These are phyloP conservation scores for Pseudoips prasinana DNA, from an alignment of 2,888 invertebrate species.

Conservation along the genomic window DNA sequence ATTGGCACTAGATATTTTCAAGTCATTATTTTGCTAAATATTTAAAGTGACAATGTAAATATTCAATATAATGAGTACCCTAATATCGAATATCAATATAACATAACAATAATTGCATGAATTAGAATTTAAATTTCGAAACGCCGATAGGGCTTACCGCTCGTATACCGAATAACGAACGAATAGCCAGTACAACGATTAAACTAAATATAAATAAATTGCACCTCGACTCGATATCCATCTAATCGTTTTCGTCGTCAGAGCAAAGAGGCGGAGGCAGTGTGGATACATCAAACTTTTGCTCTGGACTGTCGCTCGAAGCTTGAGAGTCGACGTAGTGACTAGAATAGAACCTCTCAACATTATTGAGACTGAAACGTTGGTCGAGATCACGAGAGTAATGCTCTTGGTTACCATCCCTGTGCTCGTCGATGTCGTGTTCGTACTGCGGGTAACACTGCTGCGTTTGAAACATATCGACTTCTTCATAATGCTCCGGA, in stretches of 20 bases:
- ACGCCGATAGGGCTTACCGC: conserved; percentile 40
- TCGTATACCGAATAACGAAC: conserved; percentile 44
- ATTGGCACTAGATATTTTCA: conserved; percentile 62
- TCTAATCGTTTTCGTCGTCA: conserved; percentile 86
- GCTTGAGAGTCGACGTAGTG: conserved; percentile 83
- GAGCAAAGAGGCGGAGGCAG: conserved; percentile 90
- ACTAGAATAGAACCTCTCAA: conserved; percentile 75
- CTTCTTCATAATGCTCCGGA: conserved; percentile 71
- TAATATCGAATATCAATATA: conserved; percentile 56
- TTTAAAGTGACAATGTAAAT: conserved; percentile 63
- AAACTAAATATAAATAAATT: conserved; percentile 37
- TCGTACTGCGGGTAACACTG: conserved; percentile 75
- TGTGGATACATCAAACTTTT: conserved; percentile 87
- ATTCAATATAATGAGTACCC: conserved; percentile 62
- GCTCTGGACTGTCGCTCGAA: conserved; percentile 85
- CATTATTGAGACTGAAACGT: conserved; percentile 75
- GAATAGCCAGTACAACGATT: conserved; percentile 44
- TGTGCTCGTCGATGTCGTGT: conserved; percentile 46
- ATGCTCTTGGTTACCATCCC: conserved; percentile 47
- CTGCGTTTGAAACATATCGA: conserved; percentile 72
- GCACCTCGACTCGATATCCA: conserved; percentile 11
- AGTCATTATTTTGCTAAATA: conserved; percentile 61
- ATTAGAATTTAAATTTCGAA: conserved; percentile 59
- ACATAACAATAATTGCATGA: conserved; percentile 66
- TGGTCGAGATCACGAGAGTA: conserved; percentile 70